These are phyloP conservation scores for Byasa hedistus DNA, from an alignment of 2,888 invertebrate genomes.

Conservation along the genomic window DNA sequence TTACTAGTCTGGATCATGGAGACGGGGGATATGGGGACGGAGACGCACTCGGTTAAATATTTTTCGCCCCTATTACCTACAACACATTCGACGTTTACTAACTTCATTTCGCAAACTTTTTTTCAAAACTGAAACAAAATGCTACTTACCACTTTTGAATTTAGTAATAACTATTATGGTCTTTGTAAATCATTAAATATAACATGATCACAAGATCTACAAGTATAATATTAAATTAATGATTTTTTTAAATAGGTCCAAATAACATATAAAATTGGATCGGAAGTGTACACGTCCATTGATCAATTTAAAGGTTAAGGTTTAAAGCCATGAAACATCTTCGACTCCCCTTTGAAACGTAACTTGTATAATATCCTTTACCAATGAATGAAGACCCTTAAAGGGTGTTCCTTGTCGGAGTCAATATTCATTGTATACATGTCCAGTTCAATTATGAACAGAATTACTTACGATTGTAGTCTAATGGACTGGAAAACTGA, in stretches of 20 bases:
- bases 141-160: no score
- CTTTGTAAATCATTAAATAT: background rate
- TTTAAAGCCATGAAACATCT: constrained; percentile 17
- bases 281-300: background rate
- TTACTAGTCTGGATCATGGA: constrained; percentile 48
- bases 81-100: background rate
- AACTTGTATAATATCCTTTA: constrained; percentile 49
- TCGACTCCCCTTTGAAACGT: constrained; percentile 47
- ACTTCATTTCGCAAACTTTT: background rate
- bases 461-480: constrained; percentile 58
- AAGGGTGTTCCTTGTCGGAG: constrained; percentile 51
- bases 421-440: constrained; percentile 35
- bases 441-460: constrained; percentile 67
- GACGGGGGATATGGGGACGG: constrained; percentile 41
- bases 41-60: constrained; percentile 37
- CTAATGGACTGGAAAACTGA: constrained; percentile 1
- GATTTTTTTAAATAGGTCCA: background rate
- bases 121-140: background rate
- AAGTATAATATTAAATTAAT: no score
- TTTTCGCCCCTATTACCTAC: background rate
- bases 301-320: constrained; percentile 8
- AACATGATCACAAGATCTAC: background rate
- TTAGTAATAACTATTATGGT: background rate
- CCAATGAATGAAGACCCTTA: constrained; percentile 60
- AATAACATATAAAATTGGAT: no score